Evolutionary conservation across 2,113 vertebrate genomes (phyloP), one percentile per base, ranked within the genome.

Genomic region (Xiphophorus maculatus): DNA sequence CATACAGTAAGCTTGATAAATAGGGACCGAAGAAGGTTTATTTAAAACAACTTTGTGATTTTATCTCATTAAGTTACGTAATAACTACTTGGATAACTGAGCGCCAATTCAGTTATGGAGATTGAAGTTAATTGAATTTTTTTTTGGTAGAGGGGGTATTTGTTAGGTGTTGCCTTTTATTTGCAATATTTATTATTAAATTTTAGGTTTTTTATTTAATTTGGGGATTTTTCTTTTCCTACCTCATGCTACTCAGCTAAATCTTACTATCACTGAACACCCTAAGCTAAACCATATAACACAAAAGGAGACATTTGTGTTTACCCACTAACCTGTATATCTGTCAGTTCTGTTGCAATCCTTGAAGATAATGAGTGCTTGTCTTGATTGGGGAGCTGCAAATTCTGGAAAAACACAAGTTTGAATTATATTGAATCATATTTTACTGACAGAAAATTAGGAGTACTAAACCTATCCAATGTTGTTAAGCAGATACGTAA

Each of bases 261-360:
- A 48, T 48, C 17, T 17, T 48, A 2, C 15, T 9, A 3, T 25
- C 25, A 25, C 51, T 11, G 25, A 58, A 58, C 25, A n/a, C 8
- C 5, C 7, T 25, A n/a, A 58, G 51, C 51, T 58, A 58, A 58
- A 58, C 25, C 2, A 25, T 58, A 3, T 58, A 58, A 19, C 3
- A 48, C 19, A 2, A 48, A 48, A 1, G 14, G 15, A 48, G 13
- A 42, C 40, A 4, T 42, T n/a, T 58, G 29, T 62, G 44, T 33
- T 66, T 65, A 28, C 63, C 66, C 67, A 83, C 90, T 91, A 88
- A 97, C 96, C 92, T 97, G 96, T 79, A 95, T 94, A 76, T 96
- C 94, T n/a, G 32, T 91, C 33, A 97, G 82, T 51, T 94, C 94
- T 25, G 93, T 93, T 68, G 95, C 84, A 71, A 97, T 85, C 37